Conservation (phyloP, 2,113 vertebrate genomes). For the Phycodurus eques region DNA sequence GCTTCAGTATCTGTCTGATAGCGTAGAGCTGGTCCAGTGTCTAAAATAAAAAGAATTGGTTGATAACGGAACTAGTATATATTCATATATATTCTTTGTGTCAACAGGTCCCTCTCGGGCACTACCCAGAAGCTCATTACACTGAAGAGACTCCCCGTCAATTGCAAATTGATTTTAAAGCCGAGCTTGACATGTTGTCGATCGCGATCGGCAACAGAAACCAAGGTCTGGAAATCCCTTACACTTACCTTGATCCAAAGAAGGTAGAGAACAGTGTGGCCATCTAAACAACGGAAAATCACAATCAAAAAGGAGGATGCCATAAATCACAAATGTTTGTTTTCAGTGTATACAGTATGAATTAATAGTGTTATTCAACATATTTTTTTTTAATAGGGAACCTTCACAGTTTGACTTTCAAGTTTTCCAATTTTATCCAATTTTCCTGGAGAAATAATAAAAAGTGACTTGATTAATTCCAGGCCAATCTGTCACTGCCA, state of each 20-base stretch:
- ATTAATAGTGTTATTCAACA: too few species aligned
- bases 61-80: too few species aligned
- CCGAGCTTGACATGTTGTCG: constrained; percentile 14
- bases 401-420: too few species aligned
- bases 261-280: constrained; percentile 35
- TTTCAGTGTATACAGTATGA: not conserved
- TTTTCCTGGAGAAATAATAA: too few species aligned
- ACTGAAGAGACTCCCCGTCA: constrained; percentile 16
- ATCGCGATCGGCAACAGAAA: constrained; percentile 23
- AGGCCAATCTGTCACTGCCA: too few species aligned
- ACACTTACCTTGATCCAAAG: constrained; percentile 23
- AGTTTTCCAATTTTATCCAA: too few species aligned
- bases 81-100: not conserved
- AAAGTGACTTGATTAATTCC: too few species aligned
- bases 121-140: constrained; percentile 23
- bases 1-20: too few species aligned
- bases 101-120: constrained; percentile 23
- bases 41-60: too few species aligned
- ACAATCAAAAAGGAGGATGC: not conserved
- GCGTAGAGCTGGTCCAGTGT: too few species aligned
- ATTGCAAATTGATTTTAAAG: constrained; percentile 23
- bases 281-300: constrained; percentile 9
- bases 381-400: too few species aligned
- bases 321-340: not conserved
- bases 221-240: constrained; percentile 15